Percentiles rank a stretch among this genome's conserved stretches.
phyloP scores from a whole-genome alignment of 64 coral and sea anemone genomes.

The Montipora cactus region DNA sequence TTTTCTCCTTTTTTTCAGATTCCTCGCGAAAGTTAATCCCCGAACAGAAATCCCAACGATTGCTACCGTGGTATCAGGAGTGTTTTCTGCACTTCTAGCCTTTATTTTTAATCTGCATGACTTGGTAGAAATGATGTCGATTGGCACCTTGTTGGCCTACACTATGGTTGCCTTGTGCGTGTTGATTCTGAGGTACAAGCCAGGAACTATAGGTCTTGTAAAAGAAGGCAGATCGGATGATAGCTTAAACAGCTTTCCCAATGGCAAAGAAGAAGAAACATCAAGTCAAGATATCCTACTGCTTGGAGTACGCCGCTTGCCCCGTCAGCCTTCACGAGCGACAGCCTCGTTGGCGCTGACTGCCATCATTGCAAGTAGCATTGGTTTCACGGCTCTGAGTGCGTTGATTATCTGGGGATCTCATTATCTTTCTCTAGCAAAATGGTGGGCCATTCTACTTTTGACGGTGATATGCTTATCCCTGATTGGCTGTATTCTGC shows the following conservation, averaged over 20 bases:
- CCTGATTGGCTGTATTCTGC: not conserved
- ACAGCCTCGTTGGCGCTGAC: not conserved
- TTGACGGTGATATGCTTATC: not conserved
- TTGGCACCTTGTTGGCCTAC: slow-evolving; percentile 6
- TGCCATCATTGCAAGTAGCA: not conserved
- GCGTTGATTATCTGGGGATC: slow-evolving; percentile 4
- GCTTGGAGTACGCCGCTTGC: not conserved
- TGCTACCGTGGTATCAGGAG: slow-evolving; percentile 15
- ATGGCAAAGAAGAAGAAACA: not conserved
- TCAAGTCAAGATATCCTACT: not conserved
- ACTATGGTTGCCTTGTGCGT: not conserved
- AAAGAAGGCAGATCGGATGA: not conserved
- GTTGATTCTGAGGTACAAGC: slow-evolving; percentile 24
- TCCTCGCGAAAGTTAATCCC: slow-evolving; percentile 42
- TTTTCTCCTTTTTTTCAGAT: slow-evolving; percentile 15
- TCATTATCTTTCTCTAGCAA: not conserved
- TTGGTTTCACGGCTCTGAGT: not conserved
- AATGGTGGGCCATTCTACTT: slow-evolving; percentile 22
- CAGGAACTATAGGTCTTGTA: slow-evolving; percentile 1
- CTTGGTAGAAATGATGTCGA: slow-evolving; percentile 33
- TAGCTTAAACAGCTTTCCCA: not conserved
- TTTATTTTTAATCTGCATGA: not conserved
- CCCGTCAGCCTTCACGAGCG: not conserved
- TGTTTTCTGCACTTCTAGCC: slow-evolving; percentile 6
- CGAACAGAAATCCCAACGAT: slow-evolving; percentile 51